Evolutionary conservation across 2,113 vertebrate species (phyloP).

Genomic region (Pygoscelis antarcticus): DNA sequence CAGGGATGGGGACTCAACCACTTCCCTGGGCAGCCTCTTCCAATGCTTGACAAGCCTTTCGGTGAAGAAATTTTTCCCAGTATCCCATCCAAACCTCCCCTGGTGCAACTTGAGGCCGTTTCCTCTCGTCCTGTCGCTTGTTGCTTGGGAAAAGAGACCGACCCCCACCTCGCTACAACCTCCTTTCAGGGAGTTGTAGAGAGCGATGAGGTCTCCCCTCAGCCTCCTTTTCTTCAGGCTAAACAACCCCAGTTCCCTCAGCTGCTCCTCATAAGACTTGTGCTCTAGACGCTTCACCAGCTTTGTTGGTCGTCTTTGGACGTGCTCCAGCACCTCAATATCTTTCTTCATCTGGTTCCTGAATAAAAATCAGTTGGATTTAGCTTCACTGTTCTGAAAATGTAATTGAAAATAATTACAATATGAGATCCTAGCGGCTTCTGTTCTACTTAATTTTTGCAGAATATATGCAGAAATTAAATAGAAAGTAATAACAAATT

Average conservation of each 20-base stretch:
- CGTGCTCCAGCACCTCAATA: accelerated
- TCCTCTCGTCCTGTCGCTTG: accelerated
- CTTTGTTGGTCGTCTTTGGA: accelerated
- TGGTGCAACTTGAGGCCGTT: not conserved
- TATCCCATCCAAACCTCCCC: not conserved
- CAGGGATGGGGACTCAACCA: not conserved
- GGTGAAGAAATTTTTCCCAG: not conserved
- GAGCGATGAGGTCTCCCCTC: not conserved
- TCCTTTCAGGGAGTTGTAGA: not conserved
- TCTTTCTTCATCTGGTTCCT: not conserved
- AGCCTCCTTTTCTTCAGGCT: not conserved
- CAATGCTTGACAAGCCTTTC: not conserved
- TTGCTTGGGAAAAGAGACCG: not conserved
- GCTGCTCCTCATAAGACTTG: not conserved
- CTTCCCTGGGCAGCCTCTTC: not conserved
- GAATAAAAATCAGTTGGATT: not conserved
- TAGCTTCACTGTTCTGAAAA: not conserved
- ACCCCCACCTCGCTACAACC: accelerated
- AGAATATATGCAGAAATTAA: not conserved
- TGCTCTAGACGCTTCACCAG: not conserved
- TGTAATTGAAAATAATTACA: not conserved
- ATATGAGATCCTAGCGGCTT: not conserved
- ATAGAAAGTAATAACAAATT: not conserved
- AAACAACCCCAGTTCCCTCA: not conserved
- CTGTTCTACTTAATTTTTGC: not conserved